Base-by-base conservation (phyloP, 2,797 vertebrate genomes). In the Danio tinwini region DNA sequence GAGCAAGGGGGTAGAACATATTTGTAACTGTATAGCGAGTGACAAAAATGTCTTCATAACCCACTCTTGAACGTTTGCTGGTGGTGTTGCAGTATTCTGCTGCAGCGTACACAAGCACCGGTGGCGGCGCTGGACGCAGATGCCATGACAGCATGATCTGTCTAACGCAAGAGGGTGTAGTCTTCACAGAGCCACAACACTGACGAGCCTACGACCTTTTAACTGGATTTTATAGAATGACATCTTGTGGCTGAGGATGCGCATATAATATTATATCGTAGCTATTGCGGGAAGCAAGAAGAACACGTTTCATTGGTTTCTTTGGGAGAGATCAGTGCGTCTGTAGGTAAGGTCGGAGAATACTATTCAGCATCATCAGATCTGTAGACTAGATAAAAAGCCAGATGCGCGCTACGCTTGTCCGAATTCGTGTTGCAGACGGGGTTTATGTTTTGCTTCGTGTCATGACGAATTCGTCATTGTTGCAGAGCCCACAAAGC, bases 321-420 rank as follows among this genome's bases (percentile, higher is more conserved):
- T 72, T 82, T 76, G 80, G 89, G 84, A 50, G 40, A 88, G 88
- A 84, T 84, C 89, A 5, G 17, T 74, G 88, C 88, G 80, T 87
- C 85, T 80, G 40, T 92, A 94, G 93, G 93, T 94, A 76, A 72
- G 70, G 50, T 53, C 55, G 64, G 45, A 63, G 47, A 52, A 39
- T 44, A 74, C 29, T 50, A 13, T 62, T 62, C 45, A 50, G 58
- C 42, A 62, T 62, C 58, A 61, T 17, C 44, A 37, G 9, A 7
- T n/a, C 50, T 58, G 11, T 6, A 6, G 45, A 61, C 17, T 9
- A 5, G 45, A 61, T 50, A 6, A 49, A 50, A 39, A 56, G 40
- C 12, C 19, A 37, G 29, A 74, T 50, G 44, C 21, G 45, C 45
- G 16, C 7, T 62, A 12, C 40, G 49, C 59, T 61, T 6, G 44